Base-by-base conservation (phyloP, 2,113 vertebrate species). In the Nothocercus nigrocapillus region DNA sequence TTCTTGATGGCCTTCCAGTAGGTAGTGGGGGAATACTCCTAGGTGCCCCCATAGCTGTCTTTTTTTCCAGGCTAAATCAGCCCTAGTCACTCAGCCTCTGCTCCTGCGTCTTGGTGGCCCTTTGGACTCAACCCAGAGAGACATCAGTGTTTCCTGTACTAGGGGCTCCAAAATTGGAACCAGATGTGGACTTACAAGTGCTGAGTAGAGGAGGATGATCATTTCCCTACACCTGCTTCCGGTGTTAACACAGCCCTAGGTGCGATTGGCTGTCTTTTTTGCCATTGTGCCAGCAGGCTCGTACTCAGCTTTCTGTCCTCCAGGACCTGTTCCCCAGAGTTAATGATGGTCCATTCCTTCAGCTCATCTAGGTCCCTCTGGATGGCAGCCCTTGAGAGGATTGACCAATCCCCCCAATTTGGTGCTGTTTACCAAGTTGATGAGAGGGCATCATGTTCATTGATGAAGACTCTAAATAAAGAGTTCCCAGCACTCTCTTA, bases 81-180 rank as follows among this genome's bases (percentile, higher is more conserved):
- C 13, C 5, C 8, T 14, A 15, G 2, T 44, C 9, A 1, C 0
- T 87, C 44, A 62, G 2, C 0, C 2, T 49, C 2, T 67, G 84
- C 44, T 64, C 24, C 78, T 61, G 13, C 38, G 40, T 40, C 36
- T 25, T 63, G 9, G 62, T 63, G 62, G 24, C 24, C 14, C 24
- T 63, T 15, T 40, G 62, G 24, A 17, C 62, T 40, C 38, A 17
- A 15, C 62, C 36, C 36, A 40, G 36, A 18, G 38, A 63, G 15
- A 63, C 34, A 16, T 38, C 32, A 25, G 36, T 28, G 9, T 63
- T 63, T 40, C 25, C 36, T 27, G 22, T 27, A 27, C 16, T 16
- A 20, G 16, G 38, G 36, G 15, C 18, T 15, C 32, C 58, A 59
- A 59, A 59, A n/a, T 14, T 34, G 30, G 30, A n/a, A 18, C 34